Conservation (phyloP, 2,888 invertebrate species). For the Tachystola acroxantha region DNA sequence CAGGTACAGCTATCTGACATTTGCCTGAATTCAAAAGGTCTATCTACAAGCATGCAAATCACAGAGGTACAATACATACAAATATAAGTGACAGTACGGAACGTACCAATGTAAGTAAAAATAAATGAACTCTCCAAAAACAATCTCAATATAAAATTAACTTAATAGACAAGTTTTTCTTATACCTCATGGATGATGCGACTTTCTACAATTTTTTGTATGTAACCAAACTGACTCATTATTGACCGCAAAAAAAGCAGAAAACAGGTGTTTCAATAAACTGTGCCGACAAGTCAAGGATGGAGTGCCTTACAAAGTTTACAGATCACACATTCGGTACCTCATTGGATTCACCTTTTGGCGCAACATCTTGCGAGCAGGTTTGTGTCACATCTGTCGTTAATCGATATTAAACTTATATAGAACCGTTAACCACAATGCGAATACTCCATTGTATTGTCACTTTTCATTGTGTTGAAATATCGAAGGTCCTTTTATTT, state of each 20-base stretch:
- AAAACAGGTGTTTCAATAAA: slow-evolving; percentile 8
- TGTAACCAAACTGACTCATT: not conserved
- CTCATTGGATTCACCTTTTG: slow-evolving; percentile 1
- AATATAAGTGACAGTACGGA: no score
- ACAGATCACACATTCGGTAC: not conserved
- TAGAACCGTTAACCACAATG: slow-evolving; percentile 2
- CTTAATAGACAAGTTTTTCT: no score
- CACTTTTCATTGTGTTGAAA: slow-evolving; percentile 4
- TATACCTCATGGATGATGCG: no score
- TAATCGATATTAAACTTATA: slow-evolving; percentile 9
- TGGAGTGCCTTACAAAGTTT: slow-evolving; percentile 15
- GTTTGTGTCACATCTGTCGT: slow-evolving; percentile 16
- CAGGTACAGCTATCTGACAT: slow-evolving; percentile 1
- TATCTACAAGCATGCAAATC: not conserved
- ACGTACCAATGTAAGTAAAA: no score
- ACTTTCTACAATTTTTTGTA: no score
- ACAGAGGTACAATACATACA: no score
- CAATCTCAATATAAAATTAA: no score
- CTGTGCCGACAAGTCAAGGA: slow-evolving; percentile 26
- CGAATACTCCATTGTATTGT: slow-evolving; percentile 2
- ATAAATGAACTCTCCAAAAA: no score
- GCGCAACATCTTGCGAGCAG: slow-evolving; percentile 7
- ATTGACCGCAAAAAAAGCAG: slow-evolving; percentile 1
- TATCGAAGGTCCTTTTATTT: not conserved
- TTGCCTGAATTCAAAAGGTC: not conserved